Percentiles rank a stretch among this genome's conserved stretches.
These are phyloP conservation scores for Temnopleurus reevesii DNA, from an alignment of 53 echinoderm and acorn worm species.

Conservation along the genomic window DNA sequence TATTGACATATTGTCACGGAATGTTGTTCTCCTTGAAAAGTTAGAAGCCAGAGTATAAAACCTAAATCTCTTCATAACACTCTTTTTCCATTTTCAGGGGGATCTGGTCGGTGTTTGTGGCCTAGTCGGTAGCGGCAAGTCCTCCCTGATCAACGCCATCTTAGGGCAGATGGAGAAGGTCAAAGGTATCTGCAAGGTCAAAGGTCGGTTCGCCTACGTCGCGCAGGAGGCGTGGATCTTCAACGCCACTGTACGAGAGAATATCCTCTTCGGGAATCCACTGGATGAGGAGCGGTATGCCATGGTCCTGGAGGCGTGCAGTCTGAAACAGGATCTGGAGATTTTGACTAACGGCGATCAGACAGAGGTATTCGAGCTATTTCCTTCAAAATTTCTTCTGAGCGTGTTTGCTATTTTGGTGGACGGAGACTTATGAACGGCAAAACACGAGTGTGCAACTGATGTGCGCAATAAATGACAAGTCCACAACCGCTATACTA, in stretches of 20 bases:
- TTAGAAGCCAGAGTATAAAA: too few relatives aligned
- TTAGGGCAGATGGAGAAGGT: slow-evolving; percentile 84
- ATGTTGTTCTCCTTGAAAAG: too few relatives aligned
- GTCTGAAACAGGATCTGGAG: slow-evolving; percentile 83
- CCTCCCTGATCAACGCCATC: slow-evolving; percentile 85
- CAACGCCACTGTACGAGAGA: slow-evolving; percentile 81
- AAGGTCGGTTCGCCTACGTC: slow-evolving; percentile 78
- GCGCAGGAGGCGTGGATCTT: slow-evolving; percentile 95
- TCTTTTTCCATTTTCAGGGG: too few relatives aligned
- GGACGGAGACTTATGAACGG: too few relatives aligned
- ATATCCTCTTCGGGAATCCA: slow-evolving; percentile 82
- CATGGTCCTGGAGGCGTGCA: slow-evolving; percentile 71
- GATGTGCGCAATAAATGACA: too few relatives aligned
- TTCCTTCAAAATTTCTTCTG: too few relatives aligned
- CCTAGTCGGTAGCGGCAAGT: slow-evolving; percentile 88
- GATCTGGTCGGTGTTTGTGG: slow-evolving; percentile 84
- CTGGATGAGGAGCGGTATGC: slow-evolving; percentile 76
- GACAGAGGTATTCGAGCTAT: slow-evolving; percentile 72
- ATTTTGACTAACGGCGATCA: slow-evolving; percentile 87
- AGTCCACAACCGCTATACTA: too few relatives aligned
- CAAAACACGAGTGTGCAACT: too few relatives aligned
- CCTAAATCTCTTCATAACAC: too few relatives aligned
- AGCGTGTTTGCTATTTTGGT: too few relatives aligned
- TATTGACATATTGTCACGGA: too few relatives aligned
- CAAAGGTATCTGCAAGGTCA: slow-evolving; percentile 67